Evolutionary conservation across 2,888 invertebrate genomes (phyloP).

Genomic region (Orchestes rusci): DNA sequence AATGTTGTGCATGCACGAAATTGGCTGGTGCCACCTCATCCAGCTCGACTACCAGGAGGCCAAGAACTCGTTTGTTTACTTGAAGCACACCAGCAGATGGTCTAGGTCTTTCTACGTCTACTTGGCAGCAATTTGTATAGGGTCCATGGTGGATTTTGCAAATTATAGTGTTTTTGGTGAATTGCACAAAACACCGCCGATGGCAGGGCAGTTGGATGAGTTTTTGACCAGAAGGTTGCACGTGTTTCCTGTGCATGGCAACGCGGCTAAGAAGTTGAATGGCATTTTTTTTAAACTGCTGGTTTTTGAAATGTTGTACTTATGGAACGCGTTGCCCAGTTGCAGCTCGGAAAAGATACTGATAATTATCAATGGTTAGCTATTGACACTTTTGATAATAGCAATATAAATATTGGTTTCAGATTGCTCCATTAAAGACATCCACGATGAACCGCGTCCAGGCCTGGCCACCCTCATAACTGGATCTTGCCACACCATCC

Average conservation of each 20-base stretch:
- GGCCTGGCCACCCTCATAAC: slow-evolving; percentile 49
- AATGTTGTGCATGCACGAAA: slow-evolving; percentile 52
- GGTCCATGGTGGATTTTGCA: slow-evolving; percentile 24
- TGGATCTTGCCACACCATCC: slow-evolving; percentile 46
- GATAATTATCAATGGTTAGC: background rate
- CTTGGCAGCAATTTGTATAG: slow-evolving; percentile 46
- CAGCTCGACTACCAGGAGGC: slow-evolving; percentile 52
- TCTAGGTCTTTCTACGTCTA: slow-evolving; percentile 60
- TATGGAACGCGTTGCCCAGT: slow-evolving; percentile 61
- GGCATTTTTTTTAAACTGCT: slow-evolving; percentile 50
- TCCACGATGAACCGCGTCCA: too few species aligned
- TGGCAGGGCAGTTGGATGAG: slow-evolving; percentile 39
- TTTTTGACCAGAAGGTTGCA: slow-evolving; percentile 36
- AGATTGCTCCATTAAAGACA: background rate
- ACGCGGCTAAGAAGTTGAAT: slow-evolving; percentile 29
- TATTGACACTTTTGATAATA: too few species aligned
- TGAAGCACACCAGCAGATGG: slow-evolving; percentile 57
- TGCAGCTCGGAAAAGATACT: slow-evolving; percentile 43
- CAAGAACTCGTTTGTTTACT: slow-evolving; percentile 46
- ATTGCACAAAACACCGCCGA: too few species aligned
- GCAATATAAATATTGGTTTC: background rate
- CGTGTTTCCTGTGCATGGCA: slow-evolving; percentile 34
- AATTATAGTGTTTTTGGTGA: slow-evolving; percentile 33
- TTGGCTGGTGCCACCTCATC: slow-evolving; percentile 61
- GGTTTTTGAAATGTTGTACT: slow-evolving; percentile 57